Evolutionary conservation across 2,113 vertebrate species (phyloP).

Genomic region (Oplegnathus fasciatus): DNA sequence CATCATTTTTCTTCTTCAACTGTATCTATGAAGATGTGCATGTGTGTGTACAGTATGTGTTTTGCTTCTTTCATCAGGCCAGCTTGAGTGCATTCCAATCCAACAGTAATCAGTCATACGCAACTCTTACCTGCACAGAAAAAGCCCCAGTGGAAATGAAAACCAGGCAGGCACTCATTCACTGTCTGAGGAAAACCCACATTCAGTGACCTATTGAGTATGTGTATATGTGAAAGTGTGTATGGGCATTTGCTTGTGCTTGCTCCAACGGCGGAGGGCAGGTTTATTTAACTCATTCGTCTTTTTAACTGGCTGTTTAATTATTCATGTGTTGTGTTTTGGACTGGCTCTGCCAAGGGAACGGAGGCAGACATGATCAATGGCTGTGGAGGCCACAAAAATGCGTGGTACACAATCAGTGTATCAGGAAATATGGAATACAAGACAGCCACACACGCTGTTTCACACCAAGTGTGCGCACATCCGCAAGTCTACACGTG

Average conservation of each 20-base stretch:
- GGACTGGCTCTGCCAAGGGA: constrained; percentile 52
- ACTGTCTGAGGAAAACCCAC: constrained; percentile 46
- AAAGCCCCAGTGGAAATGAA: constrained; percentile 46
- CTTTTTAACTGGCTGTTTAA: constrained; percentile 82
- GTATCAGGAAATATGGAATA: constrained; percentile 29
- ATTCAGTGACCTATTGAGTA: constrained; percentile 40
- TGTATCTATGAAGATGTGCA: constrained; percentile 6
- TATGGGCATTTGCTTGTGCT: constrained; percentile 57
- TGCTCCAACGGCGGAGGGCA: constrained; percentile 43
- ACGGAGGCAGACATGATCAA: constrained; percentile 69
- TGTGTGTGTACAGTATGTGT: neutral
- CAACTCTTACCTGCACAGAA: constrained; percentile 35
- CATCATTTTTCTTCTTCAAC: neutral
- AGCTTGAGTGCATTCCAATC: constrained; percentile 40
- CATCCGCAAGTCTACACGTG: neutral
- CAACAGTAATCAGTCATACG: constrained; percentile 53
- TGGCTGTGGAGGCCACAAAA: constrained; percentile 40
- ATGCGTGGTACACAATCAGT: constrained; percentile 14
- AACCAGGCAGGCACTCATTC: constrained; percentile 53
- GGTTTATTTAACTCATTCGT: constrained; percentile 80
- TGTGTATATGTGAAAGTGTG: constrained; percentile 38
- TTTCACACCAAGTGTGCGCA: neutral
- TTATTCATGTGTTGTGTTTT: constrained; percentile 79
- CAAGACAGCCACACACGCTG: constrained; percentile 12
- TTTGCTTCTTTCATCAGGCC: constrained; percentile 16